Conservation (phyloP, 2,113 vertebrate species). For the Fregetta grallaria region DNA sequence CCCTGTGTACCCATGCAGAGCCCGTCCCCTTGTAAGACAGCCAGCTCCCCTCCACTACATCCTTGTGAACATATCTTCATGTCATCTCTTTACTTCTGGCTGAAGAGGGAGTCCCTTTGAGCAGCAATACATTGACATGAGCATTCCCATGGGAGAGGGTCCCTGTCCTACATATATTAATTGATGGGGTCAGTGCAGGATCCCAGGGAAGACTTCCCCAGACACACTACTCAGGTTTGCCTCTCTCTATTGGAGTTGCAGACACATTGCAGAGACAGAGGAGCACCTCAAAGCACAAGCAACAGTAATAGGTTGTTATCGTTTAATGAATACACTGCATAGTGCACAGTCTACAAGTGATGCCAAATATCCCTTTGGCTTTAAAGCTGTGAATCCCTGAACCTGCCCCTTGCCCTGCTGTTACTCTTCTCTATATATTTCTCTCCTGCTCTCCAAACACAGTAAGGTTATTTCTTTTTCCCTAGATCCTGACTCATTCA, state of each 20-base stretch:
- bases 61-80: not conserved
- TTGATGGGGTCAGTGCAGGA: not conserved
- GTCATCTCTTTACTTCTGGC: not conserved
- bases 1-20: not conserved
- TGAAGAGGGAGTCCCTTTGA: rapidly evolving
- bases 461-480: not conserved
- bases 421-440: not conserved
- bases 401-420: not conserved
- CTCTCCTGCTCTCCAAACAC: not conserved
- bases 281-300: not conserved
- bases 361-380: not conserved
- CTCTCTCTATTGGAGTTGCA: not conserved
- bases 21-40: not conserved
- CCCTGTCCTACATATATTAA: too few species aligned
- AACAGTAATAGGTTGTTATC: not conserved
- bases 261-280: not conserved
- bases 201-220: not conserved
- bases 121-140: not conserved
- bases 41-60: not conserved
- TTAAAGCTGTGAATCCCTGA: not conserved
- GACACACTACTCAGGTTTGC: not conserved
- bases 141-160: not conserved
- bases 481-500: not conserved
- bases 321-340: not conserved
- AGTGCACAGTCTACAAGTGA: rapidly evolving